Base-by-base conservation (phyloP, 2,113 vertebrate genomes). In the Gobio gobio region DNA sequence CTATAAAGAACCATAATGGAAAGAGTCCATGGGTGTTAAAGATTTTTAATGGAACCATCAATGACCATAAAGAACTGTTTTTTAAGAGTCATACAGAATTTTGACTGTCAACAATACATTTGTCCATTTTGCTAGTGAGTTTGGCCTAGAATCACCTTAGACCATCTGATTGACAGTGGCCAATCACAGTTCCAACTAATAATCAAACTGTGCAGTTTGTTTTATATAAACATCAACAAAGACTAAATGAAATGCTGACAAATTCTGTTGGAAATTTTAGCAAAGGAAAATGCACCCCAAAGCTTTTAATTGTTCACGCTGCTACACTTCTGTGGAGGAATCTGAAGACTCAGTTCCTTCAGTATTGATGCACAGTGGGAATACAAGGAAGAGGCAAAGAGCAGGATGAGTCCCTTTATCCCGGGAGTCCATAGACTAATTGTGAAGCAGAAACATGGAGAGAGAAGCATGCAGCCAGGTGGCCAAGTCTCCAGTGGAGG, bases 401-500 rank as follows among this genome's bases (percentile, higher is more conserved):
- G 47, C 29, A 43, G 73, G 77, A 82, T 87, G 86, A 61, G 61
- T 78, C 33, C 45, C 64, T 87, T 89, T 86, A 83, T 84, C 90
- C 87, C 73, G 77, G 40, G 45, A 61, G 83, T 86, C 89, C 87
- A 88, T 85, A 87, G 89, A 91, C 91, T 92, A 93, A 93, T 93
- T 93, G 90, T 88, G 83, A 89, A 68, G 88, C 81, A 88, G 88
- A 91, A 87, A 36, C 83, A 82, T 86, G 83, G 56, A 66, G 87
- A 83, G 86, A 87, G 86, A 86, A 78, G 84, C 79, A 68, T 86
- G 90, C 86, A 49, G 68, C 87, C 90, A 92, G 93, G 91, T 93
- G 94, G 92, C 91, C 93, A 90, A 88, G 87, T 92, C 87, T 89
- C 91, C 91, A 82, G 90, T 63, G 83, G 92, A 83, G 90, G 83